Base-by-base conservation (phyloP, 2,797 vertebrate genomes). In the Siniperca undulata region DNA sequence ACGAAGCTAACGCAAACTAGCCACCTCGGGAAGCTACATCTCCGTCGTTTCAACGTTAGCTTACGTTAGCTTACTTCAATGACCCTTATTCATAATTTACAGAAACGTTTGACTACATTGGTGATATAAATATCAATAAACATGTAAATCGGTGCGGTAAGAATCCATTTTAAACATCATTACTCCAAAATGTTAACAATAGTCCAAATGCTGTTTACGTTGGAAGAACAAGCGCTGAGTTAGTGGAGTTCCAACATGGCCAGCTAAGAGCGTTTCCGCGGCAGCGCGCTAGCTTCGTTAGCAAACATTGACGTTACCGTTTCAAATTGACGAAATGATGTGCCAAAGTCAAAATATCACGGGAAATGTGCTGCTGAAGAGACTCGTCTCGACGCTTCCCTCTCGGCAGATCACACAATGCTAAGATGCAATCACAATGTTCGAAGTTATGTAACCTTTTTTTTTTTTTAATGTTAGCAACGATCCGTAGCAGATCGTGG, bases 251-350 rank as follows among this genome's bases (percentile, higher is more conserved):
- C 70, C 68, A 91, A 91, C 4, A 91, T 77, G 87, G 86, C 81
- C 60, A 73, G 71, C 85, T 71, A 83, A 68, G 76, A 38, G 71
- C 78, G 73, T 90, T 90, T 90, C 87, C 83, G 85, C 89, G 79
- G 81, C 64, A 82, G 75, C 75, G n/a, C 13, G 85, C 83, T 82
- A 87, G 78, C 74, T 55, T n/a, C 11, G 27, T 70, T 87, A 88
- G 85, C 91, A 88, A 89, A 93, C 92, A 90, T 76, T 77, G 84
- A 86, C 85, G 62, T 91, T 94, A 93, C 93, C 93, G 86, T 89
- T 69, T 77, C 19, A 74, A 81, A 75, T 52, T 27, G 88, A 64
- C 53, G 85, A 91, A 82, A 77, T 34, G 68, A 10, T 20, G 85
- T 52, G 70, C 77, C 83, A 82, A 88, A 89, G 84, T 87, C 78